A percentile compares a stretch with the other conserved stretches of the same genome.
Conservation (phyloP, 2,888 invertebrate species). For the Argyra leucocephala region DNA sequence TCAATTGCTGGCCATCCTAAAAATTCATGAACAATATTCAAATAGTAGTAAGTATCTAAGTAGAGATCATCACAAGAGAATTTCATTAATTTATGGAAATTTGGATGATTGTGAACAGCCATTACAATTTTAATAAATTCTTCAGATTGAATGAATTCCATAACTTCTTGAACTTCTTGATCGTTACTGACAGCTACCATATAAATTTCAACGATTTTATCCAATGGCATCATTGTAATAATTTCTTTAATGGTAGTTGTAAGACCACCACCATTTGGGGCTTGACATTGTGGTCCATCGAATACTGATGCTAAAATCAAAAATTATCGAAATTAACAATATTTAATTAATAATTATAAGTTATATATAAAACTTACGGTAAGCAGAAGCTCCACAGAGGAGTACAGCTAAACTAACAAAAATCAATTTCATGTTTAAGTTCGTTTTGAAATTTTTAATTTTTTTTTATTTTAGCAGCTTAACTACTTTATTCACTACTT, state of each 20-base stretch:
- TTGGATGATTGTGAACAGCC: slow-evolving; percentile 12
- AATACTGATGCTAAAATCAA: not conserved
- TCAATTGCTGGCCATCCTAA: slow-evolving; percentile 17
- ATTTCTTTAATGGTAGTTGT: slow-evolving; percentile 17
- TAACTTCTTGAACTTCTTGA: slow-evolving; percentile 20
- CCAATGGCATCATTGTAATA: slow-evolving; percentile 15
- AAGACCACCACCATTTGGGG: slow-evolving; percentile 21
- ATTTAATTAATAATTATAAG: not conserved
- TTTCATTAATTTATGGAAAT: slow-evolving; percentile 16
- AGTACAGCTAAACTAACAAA: not conserved
- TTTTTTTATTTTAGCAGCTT: too few relatives aligned
- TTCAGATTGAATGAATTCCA: slow-evolving; percentile 18
- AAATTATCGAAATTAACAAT: too few relatives aligned
- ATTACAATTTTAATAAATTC: slow-evolving; percentile 17
- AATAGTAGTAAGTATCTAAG: slow-evolving; percentile 17
- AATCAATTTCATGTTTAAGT: not conserved
- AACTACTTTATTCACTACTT: not conserved
- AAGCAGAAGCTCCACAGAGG: not conserved
- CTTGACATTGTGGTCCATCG: slow-evolving; percentile 18
- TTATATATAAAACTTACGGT: not conserved
- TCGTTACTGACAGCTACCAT: slow-evolving; percentile 17
- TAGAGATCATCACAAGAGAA: slow-evolving; percentile 16
- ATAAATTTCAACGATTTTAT: slow-evolving; percentile 18
- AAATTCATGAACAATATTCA: slow-evolving; percentile 13
- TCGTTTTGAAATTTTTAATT: not conserved